Evolutionary conservation across 2,888 invertebrate species (phyloP).

Genomic region (Scrobipalpa atriplicella): DNA sequence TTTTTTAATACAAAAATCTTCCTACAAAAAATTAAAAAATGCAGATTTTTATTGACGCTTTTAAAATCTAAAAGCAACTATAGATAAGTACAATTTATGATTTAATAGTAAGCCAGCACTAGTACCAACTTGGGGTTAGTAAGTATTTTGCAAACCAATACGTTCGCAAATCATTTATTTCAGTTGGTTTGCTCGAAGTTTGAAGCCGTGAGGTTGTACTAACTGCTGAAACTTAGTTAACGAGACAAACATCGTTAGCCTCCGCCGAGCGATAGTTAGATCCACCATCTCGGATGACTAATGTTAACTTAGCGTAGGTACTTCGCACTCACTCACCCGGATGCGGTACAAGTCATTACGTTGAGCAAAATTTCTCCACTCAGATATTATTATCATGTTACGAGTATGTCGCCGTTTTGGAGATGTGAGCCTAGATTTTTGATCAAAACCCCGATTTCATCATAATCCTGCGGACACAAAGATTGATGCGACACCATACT

Average conservation of each 20-base stretch:
- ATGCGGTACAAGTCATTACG: background rate
- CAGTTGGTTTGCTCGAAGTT: constrained; percentile 20
- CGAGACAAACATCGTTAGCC: constrained; percentile 64
- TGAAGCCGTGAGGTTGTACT: constrained; percentile 49
- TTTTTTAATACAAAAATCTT: no score
- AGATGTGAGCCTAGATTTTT: no score
- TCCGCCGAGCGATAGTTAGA: constrained; percentile 35
- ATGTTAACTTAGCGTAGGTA: constrained; percentile 29
- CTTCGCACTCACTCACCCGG: background rate
- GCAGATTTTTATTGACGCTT: no score
- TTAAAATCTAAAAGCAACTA: no score
- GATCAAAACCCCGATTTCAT: no score
- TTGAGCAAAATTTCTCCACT: background rate
- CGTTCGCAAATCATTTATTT: constrained; percentile 44
- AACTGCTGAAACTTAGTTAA: constrained; percentile 61
- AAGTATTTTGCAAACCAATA: constrained; percentile 38
- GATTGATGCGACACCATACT: no score
- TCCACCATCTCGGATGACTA: constrained; percentile 35
- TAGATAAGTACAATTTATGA: no score
- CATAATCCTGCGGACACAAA: no score
- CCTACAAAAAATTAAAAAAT: no score
- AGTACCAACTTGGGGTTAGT: constrained; percentile 31
- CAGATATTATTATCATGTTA: no score
- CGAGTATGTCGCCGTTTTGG: no score
- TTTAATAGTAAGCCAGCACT: constrained; percentile 27